Evolutionary conservation across 2,797 vertebrate genomes (phyloP).

Genomic region (Mormyrops attenuatus): DNA sequence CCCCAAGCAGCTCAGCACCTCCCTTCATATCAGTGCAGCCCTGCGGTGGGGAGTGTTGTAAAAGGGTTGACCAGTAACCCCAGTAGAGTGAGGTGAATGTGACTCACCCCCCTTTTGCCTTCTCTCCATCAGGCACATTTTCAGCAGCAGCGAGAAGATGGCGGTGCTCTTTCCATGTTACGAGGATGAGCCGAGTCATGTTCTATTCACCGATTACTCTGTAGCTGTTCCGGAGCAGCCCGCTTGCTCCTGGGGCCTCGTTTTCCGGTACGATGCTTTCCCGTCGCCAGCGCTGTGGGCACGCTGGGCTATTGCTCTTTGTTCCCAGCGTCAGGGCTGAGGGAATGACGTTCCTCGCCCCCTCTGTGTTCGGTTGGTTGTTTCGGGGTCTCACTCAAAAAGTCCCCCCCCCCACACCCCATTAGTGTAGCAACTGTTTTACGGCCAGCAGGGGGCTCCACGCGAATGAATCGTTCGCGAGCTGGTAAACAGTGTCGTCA

Average conservation of each 20-base stretch:
- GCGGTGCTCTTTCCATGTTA: constrained; percentile 67
- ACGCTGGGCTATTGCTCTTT: neutral
- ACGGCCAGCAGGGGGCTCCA: neutral
- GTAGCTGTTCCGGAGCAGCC: constrained; percentile 61
- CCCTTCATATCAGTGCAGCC: neutral
- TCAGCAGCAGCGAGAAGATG: constrained; percentile 61
- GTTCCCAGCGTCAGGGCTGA: neutral
- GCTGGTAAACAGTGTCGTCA: neutral
- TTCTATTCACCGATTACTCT: constrained; percentile 69
- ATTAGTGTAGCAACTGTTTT: neutral
- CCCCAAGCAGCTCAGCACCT: neutral
- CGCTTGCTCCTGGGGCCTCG: constrained; percentile 71
- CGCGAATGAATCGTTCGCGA: neutral
- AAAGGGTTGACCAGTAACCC: neutral
- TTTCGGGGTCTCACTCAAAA: neutral
- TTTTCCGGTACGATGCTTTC: constrained; percentile 73
- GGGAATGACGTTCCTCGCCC: neutral
- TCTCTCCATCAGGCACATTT: constrained; percentile 57
- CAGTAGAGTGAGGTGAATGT: neutral
- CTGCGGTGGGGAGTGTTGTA: neutral
- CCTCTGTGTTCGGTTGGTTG: neutral
- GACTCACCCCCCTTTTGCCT: neutral
- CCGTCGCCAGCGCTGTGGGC: neutral
- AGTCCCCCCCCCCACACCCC: neutral
- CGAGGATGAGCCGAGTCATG: constrained; percentile 71